phyloP scores from a whole-genome alignment of 2,113 vertebrate species.

The Petaurus breviceps region DNA sequence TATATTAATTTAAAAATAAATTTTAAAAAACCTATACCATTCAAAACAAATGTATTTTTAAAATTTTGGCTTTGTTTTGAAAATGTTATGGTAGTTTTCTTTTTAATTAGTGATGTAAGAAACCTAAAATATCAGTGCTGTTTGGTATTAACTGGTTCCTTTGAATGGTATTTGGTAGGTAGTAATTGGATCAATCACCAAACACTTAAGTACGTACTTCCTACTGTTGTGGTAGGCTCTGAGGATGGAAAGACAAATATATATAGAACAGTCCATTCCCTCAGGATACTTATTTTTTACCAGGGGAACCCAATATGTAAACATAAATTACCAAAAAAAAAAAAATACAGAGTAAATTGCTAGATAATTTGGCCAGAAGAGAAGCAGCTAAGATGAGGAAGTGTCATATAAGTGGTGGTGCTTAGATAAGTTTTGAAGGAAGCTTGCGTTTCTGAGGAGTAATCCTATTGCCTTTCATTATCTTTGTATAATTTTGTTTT shows the following conservation, averaged over 20 bases:
- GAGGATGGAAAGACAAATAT: not conserved
- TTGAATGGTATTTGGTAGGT: not conserved
- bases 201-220: not conserved
- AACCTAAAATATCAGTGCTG: not conserved
- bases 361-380: not conserved
- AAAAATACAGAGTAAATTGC: not conserved
- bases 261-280: not conserved
- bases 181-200: not conserved
- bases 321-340: not conserved
- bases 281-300: not conserved
- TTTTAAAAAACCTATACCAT: no score
- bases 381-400: not conserved
- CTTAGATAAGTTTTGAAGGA: not conserved
- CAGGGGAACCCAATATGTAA: not conserved
- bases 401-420: not conserved
- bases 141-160: not conserved
- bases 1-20: no score
- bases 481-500: no score
- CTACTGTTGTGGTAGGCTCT: not conserved
- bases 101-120: not conserved
- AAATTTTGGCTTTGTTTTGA: not conserved
- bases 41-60: no score
- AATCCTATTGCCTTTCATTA: no score
- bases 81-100: not conserved
- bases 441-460: not conserved